These are phyloP conservation scores for Agriopis marginaria DNA, from an alignment of 2,888 invertebrate genomes.

Conservation along the genomic window DNA sequence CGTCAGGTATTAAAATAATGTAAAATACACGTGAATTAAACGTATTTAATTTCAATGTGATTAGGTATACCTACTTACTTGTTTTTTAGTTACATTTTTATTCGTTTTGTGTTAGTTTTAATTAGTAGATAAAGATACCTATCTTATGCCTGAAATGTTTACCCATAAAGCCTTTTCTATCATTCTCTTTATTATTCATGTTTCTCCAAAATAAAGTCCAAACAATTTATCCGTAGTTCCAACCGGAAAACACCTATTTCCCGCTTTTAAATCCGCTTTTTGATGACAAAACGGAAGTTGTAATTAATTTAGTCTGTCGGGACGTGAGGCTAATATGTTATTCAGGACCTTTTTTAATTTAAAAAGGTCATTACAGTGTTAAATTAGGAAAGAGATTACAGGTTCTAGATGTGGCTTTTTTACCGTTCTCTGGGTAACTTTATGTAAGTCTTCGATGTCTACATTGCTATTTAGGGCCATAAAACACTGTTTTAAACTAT, in stretches of 20 bases:
- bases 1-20: no score
- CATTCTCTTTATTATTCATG: background rate
- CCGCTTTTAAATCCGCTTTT: slow-evolving; percentile 19
- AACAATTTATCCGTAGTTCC: slow-evolving; percentile 34
- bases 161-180: background rate
- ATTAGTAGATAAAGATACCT: no score
- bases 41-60: no score
- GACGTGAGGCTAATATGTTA: slow-evolving; percentile 53
- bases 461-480: no score
- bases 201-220: background rate
- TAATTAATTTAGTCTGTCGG: slow-evolving; percentile 53
- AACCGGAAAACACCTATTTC: slow-evolving; percentile 35
- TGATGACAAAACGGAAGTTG: slow-evolving; percentile 47
- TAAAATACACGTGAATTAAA: no score
- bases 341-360: slow-evolving; percentile 55
- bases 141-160: no score
- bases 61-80: no score
- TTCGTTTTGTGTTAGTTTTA: no score
- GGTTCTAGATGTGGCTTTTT: slow-evolving; percentile 39
- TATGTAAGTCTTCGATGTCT: no score
- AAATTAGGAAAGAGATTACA: slow-evolving; percentile 25
- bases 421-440: background rate
- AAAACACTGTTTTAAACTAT: no score
- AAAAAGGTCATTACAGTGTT: slow-evolving; percentile 55
- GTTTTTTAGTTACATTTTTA: no score